Evolutionary conservation across 1,140 invertebrate species (phyloP).

Genomic region (Megalopta genalis): DNA sequence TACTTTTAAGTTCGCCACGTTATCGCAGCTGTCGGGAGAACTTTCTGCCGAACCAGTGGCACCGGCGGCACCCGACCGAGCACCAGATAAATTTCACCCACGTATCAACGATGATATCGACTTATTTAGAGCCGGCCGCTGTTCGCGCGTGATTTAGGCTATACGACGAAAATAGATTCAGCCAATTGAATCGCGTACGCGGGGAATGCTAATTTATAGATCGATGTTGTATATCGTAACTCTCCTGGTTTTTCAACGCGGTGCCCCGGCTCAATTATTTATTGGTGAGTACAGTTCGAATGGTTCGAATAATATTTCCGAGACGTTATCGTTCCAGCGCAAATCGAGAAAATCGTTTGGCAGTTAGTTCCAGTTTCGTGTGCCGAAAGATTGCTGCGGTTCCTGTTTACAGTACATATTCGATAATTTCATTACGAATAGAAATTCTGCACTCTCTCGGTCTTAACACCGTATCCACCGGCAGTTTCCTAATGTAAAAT

Average conservation of each 20-base stretch:
- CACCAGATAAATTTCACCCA: conserved; percentile 48
- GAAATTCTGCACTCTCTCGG: no score
- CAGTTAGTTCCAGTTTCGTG: neutral
- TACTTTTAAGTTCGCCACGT: conserved; percentile 8
- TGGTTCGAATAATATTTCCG: neutral
- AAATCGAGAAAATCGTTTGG: neutral
- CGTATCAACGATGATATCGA: conserved; percentile 47
- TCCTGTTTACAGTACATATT: no score
- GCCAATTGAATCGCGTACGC: neutral
- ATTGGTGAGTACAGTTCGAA: neutral
- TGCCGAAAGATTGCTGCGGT: no score
- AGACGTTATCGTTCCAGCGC: neutral
- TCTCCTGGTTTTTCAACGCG: neutral
- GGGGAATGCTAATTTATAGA: conserved; percentile 24
- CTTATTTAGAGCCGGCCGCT: conserved; percentile 11
- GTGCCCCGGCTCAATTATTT: neutral
- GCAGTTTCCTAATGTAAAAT: no score
- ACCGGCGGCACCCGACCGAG: neutral
- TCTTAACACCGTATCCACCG: no score
- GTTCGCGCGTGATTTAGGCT: conserved; percentile 6
- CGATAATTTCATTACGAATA: no score
- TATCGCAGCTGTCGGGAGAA: conserved; percentile 26
- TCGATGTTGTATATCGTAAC: conserved; percentile 12
- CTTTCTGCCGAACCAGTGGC: conserved; percentile 17
- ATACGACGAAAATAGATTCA: conserved; percentile 18